A percentile compares a stretch with the other conserved stretches of the same genome.
Conservation (phyloP, 1,140 invertebrate genomes). For the Rhopalosiphum padi region DNA sequence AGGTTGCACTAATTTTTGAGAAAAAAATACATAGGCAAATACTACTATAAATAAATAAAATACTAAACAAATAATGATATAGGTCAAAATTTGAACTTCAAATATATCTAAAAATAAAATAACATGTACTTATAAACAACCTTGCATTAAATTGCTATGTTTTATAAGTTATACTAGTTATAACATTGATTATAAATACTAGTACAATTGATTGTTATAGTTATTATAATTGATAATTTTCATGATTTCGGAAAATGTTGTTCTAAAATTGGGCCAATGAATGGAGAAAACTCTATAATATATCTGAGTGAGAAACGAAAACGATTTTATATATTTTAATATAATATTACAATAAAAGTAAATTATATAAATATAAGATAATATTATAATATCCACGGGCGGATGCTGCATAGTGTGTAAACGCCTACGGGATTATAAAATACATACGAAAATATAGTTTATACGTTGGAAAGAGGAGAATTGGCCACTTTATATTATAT, state of each 20-base stretch:
- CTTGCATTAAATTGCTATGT: background rate
- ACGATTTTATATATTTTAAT: too few species aligned
- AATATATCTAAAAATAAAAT: background rate
- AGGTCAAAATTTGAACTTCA: too few species aligned
- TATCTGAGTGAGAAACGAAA: background rate
- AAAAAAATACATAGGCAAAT: too few species aligned
- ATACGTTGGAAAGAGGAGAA: background rate
- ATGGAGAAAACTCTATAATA: background rate
- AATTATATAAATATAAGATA: background rate
- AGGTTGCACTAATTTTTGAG: background rate
- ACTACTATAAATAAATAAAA: too few species aligned
- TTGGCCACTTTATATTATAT: background rate
- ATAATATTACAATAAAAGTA: background rate
- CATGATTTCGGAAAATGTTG: background rate
- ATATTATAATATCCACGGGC: background rate
- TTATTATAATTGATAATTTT: too few species aligned
- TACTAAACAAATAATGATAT: too few species aligned
- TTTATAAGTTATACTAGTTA: too few species aligned
- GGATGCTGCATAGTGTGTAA: background rate
- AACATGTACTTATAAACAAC: background rate
- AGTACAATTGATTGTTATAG: background rate
- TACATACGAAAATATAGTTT: background rate
- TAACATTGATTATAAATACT: too few species aligned
- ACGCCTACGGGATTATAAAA: background rate
- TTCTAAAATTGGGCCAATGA: background rate